phyloP scores from a whole-genome alignment of 2,888 invertebrate species.

The Seira musarum region DNA sequence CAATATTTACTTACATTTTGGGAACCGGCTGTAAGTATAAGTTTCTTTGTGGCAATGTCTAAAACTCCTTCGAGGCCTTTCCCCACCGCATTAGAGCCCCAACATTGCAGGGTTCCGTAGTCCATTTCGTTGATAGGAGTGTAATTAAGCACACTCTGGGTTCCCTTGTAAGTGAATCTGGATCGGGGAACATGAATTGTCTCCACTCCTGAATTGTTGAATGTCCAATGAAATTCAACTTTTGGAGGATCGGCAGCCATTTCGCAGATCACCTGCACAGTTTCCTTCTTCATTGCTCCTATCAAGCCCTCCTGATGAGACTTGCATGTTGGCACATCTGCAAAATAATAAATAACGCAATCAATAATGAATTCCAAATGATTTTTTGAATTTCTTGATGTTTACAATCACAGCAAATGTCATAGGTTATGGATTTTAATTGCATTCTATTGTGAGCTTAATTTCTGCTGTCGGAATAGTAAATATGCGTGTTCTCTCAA shows the following conservation, averaged over 20 bases:
- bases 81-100: slow-evolving; percentile 88
- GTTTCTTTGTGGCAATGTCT: slow-evolving; percentile 80
- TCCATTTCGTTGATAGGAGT: slow-evolving; percentile 90
- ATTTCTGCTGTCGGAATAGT: too few relatives aligned
- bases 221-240: slow-evolving; percentile 87
- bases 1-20: slow-evolving; percentile 52
- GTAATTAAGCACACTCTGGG: slow-evolving; percentile 84
- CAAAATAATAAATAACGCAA: slow-evolving; percentile 55
- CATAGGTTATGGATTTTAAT: too few relatives aligned
- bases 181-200: slow-evolving; percentile 74
- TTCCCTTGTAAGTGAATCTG: slow-evolving; percentile 78
- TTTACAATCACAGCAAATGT: too few relatives aligned
- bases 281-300: slow-evolving; percentile 91
- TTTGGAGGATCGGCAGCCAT: slow-evolving; percentile 89
- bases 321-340: slow-evolving; percentile 80
- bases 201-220: slow-evolving; percentile 90
- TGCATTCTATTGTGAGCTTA: too few relatives aligned
- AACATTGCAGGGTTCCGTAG: slow-evolving; percentile 87
- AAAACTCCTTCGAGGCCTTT: slow-evolving; percentile 75
- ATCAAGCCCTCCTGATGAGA: slow-evolving; percentile 74
- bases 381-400: too few relatives aligned
- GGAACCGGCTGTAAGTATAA: slow-evolving; percentile 78
- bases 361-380: not conserved
- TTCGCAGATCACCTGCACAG: slow-evolving; percentile 87
- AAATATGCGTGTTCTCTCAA: too few relatives aligned